phyloP scores from a whole-genome alignment of 2,888 invertebrate species.

The Flexamia atlantica region DNA sequence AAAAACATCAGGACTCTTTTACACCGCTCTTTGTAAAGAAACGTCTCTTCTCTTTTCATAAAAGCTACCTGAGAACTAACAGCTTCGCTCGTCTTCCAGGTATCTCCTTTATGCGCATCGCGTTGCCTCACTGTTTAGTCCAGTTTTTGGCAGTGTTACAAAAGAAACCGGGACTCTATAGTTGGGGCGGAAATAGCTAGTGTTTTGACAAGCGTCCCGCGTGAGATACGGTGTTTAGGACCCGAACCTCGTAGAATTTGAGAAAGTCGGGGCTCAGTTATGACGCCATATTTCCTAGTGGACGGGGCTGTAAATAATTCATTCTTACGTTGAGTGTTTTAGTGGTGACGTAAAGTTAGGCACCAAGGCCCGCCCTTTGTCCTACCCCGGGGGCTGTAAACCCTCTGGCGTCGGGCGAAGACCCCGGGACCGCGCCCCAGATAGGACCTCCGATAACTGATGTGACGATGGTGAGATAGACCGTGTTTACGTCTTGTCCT shows the following conservation, averaged over 20 bases:
- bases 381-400: background rate
- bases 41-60: background rate
- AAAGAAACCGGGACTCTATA: constrained; percentile 1
- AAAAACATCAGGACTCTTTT: constrained; percentile 3
- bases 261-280: constrained; percentile 20
- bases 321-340: constrained; percentile 19
- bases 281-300: constrained; percentile 16
- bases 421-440: background rate
- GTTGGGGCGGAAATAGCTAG: constrained; percentile 37
- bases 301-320: background rate
- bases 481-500: constrained; percentile 27
- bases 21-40: constrained; percentile 1
- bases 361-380: background rate
- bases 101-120: background rate
- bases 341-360: constrained; percentile 36
- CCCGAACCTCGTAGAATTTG: background rate
- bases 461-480: constrained; percentile 15
- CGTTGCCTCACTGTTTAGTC: background rate
- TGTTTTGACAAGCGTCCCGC: constrained; percentile 37
- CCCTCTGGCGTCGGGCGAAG: constrained; percentile 4
- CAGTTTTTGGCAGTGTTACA: constrained; percentile 44
- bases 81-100: constrained; percentile 10
- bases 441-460: constrained; percentile 9
- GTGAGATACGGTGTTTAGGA: constrained; percentile 34
- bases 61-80: background rate